A percentile compares a stretch with the other conserved stretches of the same genome.
These are phyloP conservation scores for Jordanella pulchra DNA, from an alignment of 2,797 vertebrate genomes.

Conservation along the genomic window DNA sequence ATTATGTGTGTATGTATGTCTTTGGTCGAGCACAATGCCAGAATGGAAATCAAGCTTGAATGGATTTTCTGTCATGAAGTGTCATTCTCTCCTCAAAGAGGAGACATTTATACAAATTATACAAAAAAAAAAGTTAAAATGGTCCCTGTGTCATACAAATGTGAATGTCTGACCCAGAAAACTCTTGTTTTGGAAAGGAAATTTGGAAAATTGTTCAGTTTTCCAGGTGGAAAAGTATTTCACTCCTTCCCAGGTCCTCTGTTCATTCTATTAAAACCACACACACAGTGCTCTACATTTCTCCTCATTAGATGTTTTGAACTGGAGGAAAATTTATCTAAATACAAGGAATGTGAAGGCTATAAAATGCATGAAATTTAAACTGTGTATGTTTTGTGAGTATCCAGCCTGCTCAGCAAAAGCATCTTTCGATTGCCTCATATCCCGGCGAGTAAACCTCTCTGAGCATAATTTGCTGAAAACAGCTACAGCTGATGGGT, in stretches of 20 bases:
- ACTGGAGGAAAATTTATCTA: constrained; percentile 57
- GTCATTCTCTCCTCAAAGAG: constrained; percentile 13
- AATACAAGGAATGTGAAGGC: constrained; percentile 41
- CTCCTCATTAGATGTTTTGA: constrained; percentile 53
- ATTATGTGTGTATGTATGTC: constrained; percentile 15
- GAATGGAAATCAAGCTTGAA: constrained; percentile 21
- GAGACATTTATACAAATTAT: constrained; percentile 20
- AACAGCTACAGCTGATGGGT: constrained; percentile 50
- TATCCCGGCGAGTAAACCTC: constrained; percentile 34
- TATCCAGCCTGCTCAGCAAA: constrained; percentile 25
- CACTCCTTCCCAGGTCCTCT: constrained; percentile 47
- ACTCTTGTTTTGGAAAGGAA: constrained; percentile 49
- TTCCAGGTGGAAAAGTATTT: constrained; percentile 62
- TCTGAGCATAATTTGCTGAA: constrained; percentile 36
- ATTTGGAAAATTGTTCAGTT: constrained; percentile 53
- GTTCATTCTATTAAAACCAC: constrained; percentile 62
- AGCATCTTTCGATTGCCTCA: constrained; percentile 27
- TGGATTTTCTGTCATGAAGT: constrained; percentile 8
- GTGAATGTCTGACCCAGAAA: constrained; percentile 50
- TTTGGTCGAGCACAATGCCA: neutral
- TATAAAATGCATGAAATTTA: constrained; percentile 22
- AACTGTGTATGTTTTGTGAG: constrained; percentile 20
- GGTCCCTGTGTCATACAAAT: constrained; percentile 27
- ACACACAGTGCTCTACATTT: constrained; percentile 47
- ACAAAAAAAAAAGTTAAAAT: constrained; percentile 21